phyloP scores from a whole-genome alignment of 2,888 invertebrate species.

The Leptinotarsa tumamoca region DNA sequence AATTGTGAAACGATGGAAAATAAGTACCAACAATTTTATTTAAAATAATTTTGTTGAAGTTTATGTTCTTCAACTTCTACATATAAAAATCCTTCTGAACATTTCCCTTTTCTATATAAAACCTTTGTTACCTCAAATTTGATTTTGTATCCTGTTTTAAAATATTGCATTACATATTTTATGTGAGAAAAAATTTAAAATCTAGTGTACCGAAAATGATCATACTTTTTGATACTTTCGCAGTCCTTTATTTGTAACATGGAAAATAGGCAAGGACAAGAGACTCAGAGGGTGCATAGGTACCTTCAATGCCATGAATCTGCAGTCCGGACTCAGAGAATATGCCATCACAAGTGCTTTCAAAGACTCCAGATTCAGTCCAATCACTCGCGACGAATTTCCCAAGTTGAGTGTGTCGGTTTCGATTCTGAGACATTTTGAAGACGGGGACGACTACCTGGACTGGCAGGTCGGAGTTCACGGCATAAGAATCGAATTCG shows the following conservation, averaged over 20 bases:
- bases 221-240: conserved; percentile 51
- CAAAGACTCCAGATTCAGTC: conserved; percentile 96
- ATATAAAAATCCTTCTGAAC: no score
- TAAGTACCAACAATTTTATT: no score
- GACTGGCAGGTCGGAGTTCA: conserved; percentile 98
- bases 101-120: no score
- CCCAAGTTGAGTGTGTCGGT: conserved; percentile 93
- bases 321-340: conserved; percentile 94
- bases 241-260: conserved; percentile 98
- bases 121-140: no score
- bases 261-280: conserved; percentile 97
- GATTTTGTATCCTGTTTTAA: no score
- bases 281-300: conserved; percentile 98
- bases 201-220: conserved; percentile 21
- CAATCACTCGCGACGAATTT: conserved; percentile 94
- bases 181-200: neutral
- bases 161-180: no score
- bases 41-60: no score
- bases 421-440: conserved; percentile 95
- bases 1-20: no score
- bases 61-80: no score
- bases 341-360: conserved; percentile 98
- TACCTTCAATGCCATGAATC: conserved; percentile 96
- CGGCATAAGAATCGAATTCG: conserved; percentile 98
- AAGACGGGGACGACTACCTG: conserved; percentile 92